These are phyloP conservation scores for Mermis nigrescens DNA, from an alignment of 2,888 invertebrate species.

Conservation along the genomic window DNA sequence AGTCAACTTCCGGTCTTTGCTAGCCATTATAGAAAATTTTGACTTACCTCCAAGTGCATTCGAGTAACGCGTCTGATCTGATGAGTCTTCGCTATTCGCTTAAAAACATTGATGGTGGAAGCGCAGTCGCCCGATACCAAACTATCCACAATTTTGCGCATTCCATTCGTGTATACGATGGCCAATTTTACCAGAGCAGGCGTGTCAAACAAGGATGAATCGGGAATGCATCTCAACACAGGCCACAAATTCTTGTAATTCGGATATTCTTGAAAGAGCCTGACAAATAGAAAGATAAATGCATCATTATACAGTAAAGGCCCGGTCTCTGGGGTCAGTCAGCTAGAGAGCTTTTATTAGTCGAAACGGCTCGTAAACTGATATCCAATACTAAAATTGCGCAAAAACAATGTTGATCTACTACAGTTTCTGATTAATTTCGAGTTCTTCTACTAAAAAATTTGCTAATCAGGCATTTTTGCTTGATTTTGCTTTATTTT, in stretches of 20 bases:
- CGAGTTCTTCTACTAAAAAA: no score
- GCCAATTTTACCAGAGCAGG: neutral
- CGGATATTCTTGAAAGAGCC: neutral
- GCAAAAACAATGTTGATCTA: no score
- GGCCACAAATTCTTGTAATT: slow-evolving; percentile 1
- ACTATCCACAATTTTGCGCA: neutral
- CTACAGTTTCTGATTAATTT: no score
- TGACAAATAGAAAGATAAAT: neutral
- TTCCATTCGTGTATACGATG: neutral
- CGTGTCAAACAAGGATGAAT: neutral
- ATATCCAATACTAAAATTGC: no score
- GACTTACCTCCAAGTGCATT: neutral
- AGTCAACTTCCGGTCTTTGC: no score
- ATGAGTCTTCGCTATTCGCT: neutral
- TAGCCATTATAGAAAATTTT: no score
- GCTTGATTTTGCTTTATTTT: no score
- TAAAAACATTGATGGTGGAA: neutral
- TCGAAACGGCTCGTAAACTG: no score
- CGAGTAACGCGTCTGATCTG: neutral
- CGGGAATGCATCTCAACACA: neutral
- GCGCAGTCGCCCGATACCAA: neutral
- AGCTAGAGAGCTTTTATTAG: no score
- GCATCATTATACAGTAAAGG: no score
- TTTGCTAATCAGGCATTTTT: no score
- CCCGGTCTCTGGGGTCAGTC: no score